Evolutionary conservation across 1,140 invertebrate genomes (phyloP), one percentile per base, ranked within the genome.

Genomic region (Riptortus pedestris): DNA sequence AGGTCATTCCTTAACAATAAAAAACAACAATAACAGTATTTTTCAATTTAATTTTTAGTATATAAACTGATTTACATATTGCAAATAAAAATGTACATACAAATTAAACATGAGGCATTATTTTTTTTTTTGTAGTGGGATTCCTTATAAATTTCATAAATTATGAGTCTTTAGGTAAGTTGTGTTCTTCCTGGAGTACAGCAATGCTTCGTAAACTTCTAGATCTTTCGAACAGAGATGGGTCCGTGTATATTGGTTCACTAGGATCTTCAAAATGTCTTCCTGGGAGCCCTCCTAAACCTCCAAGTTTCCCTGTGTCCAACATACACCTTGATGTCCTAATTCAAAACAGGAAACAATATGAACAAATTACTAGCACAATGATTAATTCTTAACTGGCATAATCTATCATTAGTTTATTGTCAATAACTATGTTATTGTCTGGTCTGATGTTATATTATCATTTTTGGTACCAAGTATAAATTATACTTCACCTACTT

Each of bases 241-340:
- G 91, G 75, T 93, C 90, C 0, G 90, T 93, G 73, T 93, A 94
- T 67, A 94, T 93, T 1, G 91, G 91, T 73, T 93, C 91, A 70
- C 90, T 93, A 11, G 90, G 90, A 74, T 93, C 90, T 69, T 87
- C 83, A 67, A 87, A 88, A 24, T 62, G 60, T 51, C 65, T 48
- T 38, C 31, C 31, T 7, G 5, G 5, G 14, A 38, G 5, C 14
- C 31, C 31, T 38, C 14, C 5, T 7, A 38, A 14, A 38, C 31
- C 31, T 24, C 51, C 51, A 26, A 55, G 51, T 66, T 62, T 29
- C 58, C 61, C 48, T 26, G 61, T 51, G 31, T 62, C 65, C 20
- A 63, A 16, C 55, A 66, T 63, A 63, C 65, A 66, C 22, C 65
- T 66, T 29, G 65, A 65, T 14, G 58, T 45, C 31, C 65, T 65